Evolutionary conservation across 2,888 invertebrate genomes (phyloP).

Genomic region (Cryptus viduatorius): DNA sequence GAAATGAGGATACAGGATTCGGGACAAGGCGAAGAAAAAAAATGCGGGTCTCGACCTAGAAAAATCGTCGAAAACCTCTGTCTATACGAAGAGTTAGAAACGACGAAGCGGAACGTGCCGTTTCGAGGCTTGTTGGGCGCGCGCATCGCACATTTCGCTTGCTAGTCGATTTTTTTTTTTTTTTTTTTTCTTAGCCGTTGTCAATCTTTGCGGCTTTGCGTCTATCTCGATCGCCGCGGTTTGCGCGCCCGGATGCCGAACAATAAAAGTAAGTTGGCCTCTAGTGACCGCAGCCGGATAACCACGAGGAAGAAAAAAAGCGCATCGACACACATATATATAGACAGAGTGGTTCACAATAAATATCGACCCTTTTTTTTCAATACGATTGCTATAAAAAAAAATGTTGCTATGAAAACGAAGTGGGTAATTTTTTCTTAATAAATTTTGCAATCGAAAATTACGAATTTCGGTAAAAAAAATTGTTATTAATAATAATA

Average conservation of each 20-base stretch:
- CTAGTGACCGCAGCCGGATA: constrained; percentile 49
- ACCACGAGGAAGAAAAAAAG: constrained; percentile 28
- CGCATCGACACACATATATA: neutral
- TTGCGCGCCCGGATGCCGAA: constrained; percentile 56
- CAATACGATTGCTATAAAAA: too few species aligned
- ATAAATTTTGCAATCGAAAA: too few species aligned
- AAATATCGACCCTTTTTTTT: neutral
- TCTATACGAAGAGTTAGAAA: constrained; percentile 38
- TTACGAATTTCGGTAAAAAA: too few species aligned
- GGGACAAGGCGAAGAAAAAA: constrained; percentile 55
- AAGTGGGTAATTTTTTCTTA: too few species aligned
- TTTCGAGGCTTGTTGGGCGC: neutral
- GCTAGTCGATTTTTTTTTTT: neutral
- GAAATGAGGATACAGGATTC: constrained; percentile 57
- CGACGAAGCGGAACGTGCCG: neutral
- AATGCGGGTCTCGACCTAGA: constrained; percentile 69
- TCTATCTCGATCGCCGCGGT: constrained; percentile 12
- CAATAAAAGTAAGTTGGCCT: constrained; percentile 55
- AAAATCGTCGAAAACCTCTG: constrained; percentile 67
- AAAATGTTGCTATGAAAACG: too few species aligned
- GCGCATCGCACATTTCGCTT: neutral
- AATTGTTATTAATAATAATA: too few species aligned
- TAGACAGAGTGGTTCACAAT: neutral
- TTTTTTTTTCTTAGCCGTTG: neutral
- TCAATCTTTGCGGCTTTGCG: neutral